Conservation (phyloP, 2,888 invertebrate species). For the Uropetala carovei region DNA sequence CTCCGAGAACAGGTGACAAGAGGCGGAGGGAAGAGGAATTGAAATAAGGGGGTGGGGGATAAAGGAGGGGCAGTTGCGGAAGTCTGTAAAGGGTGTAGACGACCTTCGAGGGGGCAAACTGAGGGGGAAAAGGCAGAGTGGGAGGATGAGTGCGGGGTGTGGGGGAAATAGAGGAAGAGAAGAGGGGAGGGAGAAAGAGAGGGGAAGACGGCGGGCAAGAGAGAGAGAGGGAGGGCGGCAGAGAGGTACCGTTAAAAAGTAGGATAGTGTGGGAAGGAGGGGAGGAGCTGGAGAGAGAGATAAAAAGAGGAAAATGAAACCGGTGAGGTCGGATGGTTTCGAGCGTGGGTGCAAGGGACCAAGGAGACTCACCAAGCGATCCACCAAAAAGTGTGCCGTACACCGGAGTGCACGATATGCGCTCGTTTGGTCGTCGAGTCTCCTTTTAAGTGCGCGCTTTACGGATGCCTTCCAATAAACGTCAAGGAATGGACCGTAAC, state of each 20-base stretch:
- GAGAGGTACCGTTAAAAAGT: conserved; percentile 16
- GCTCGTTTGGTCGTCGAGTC: neutral
- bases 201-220: too few relatives aligned
- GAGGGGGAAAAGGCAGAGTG: neutral
- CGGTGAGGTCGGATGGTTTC: conserved; percentile 21
- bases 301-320: neutral
- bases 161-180: neutral
- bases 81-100: conserved; percentile 3
- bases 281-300: neutral
- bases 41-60: neutral
- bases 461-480: neutral
- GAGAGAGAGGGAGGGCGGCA: neutral
- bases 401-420: conserved; percentile 17
- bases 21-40: neutral
- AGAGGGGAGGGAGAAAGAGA: neutral
- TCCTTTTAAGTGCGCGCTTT: neutral
- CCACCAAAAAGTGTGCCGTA: neutral
- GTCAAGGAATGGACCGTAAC: conserved; percentile 6
- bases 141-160: neutral
- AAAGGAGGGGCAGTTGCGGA: neutral
- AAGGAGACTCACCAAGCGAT: neutral
- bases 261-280: neutral
- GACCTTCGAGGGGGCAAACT: conserved; percentile 23
- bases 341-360: conserved; percentile 54
- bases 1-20: neutral